Base-by-base conservation (phyloP, 2,113 vertebrate species). In the Chroicocephalus ridibundus region DNA sequence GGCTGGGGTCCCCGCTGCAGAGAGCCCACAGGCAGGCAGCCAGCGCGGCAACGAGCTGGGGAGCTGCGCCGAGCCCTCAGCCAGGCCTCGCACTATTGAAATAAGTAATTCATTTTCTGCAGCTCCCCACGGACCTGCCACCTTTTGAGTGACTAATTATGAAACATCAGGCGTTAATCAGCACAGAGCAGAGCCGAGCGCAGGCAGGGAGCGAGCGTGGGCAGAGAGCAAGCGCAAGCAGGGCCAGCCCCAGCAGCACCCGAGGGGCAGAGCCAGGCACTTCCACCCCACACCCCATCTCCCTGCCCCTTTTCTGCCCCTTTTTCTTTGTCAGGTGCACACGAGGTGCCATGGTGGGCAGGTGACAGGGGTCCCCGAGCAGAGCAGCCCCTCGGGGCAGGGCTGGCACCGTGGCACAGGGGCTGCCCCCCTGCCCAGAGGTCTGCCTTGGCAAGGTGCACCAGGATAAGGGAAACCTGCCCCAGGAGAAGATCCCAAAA, bases 91-190 rank as follows among this genome's bases (percentile, higher is more conserved):
- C 0, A 4, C 71, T 94, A 2, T 80, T 90, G 89, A 55, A 91
- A 97, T 60, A 83, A 93, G 80, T 81, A 68, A 88, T 93, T 91
- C 44, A 25, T 92, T 79, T 65, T 92, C 57, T 34, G 88, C 93
- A 65, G 86, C 86, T 96, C 94, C 79, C 91, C 49, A 16, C 0
- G 15, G 93, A 80, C 83, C 83, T 81, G 80, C 83, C 20, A 83
- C 76, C 93, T 93, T 96, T 77, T 65, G 71, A 93, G 86, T 70
- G 96, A 86, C 92, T 97, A 95, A 97, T 97, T 96, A 86, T 52
- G 80, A 83, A 91, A 83, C 89, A 75, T 86, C 72, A 91, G 86
- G 72, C 14, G 1, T 54, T 95, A 95, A 95, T 96, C 71, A 81
- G 93, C 62, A 3, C 47, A 20, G 82, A 92, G 57, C 79, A n/a